These are phyloP conservation scores for Cylindroiulus punctatus DNA, from an alignment of 2,888 invertebrate species.

Conservation along the genomic window DNA sequence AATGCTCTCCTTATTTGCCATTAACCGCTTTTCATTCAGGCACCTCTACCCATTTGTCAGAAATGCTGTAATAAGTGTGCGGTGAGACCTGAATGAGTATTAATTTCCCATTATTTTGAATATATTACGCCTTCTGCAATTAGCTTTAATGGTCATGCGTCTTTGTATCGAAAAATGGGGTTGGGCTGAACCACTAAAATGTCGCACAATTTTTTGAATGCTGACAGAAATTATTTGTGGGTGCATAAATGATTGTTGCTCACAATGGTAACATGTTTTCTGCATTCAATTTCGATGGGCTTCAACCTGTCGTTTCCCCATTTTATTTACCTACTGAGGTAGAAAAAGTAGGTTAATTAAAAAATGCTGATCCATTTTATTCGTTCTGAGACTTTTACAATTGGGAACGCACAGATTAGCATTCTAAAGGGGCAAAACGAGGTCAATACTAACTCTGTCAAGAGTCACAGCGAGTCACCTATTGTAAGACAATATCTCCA, in stretches of 20 bases:
- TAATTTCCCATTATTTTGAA: slow-evolving; percentile 43
- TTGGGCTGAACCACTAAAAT: slow-evolving; percentile 31
- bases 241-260: slow-evolving; percentile 40
- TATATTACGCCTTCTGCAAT: slow-evolving; percentile 45
- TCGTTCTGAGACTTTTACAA: slow-evolving; percentile 24
- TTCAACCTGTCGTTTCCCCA: slow-evolving; percentile 27
- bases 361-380: slow-evolving; percentile 34
- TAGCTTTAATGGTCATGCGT: background rate
- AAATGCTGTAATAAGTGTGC: background rate
- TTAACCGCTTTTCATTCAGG: background rate
- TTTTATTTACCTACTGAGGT: slow-evolving; percentile 47
- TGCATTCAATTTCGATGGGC: slow-evolving; percentile 26
- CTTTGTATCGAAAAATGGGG: slow-evolving; percentile 43
- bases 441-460: slow-evolving; percentile 43
- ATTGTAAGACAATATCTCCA: background rate
- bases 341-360: slow-evolving; percentile 47
- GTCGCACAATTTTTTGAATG: background rate
- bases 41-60: background rate
- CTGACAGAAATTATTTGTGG: slow-evolving; percentile 45
- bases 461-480: background rate
- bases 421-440: background rate
- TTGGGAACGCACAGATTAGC: slow-evolving; percentile 14
- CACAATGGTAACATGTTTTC: slow-evolving; percentile 28
- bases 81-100: slow-evolving; percentile 26
- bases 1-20: slow-evolving; percentile 4